phyloP scores from a whole-genome alignment of 2,797 vertebrate genomes.

The Coccyzus lansbergi region DNA sequence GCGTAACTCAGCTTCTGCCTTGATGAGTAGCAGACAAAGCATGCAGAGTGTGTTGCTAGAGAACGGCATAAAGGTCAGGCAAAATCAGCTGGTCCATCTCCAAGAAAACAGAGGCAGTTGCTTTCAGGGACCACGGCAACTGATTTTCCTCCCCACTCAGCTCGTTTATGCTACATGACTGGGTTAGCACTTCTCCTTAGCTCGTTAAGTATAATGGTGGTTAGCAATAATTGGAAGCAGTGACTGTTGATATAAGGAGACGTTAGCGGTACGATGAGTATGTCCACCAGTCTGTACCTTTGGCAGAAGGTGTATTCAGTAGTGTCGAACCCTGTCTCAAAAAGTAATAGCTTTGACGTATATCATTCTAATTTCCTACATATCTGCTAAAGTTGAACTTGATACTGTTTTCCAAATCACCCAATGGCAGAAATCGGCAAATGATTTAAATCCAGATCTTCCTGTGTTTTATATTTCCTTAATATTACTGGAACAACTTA shows the following conservation, averaged over 20 bases:
- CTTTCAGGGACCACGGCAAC: background rate
- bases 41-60: background rate
- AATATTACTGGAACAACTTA: background rate
- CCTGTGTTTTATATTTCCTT: background rate
- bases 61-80: background rate
- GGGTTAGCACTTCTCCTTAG: background rate
- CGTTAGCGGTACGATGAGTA: accelerated
- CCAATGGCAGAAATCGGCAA: background rate
- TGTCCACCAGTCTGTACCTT: accelerated
- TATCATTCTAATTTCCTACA: background rate
- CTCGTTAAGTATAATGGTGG: background rate
- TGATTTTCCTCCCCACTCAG: background rate
- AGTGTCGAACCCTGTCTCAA: background rate
- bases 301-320: background rate
- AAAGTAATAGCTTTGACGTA: background rate
- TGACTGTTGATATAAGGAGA: background rate
- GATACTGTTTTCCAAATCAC: background rate
- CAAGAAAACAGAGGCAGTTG: background rate
- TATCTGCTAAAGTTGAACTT: background rate
- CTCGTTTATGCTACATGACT: background rate
- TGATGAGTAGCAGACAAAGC: background rate
- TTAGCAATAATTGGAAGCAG: background rate
- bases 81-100: background rate
- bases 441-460: background rate
- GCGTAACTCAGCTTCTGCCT: background rate